Percentiles rank a stretch among this genome's conserved stretches.
phyloP scores from a whole-genome alignment of 2,113 vertebrate species.

The Gallinago media region DNA sequence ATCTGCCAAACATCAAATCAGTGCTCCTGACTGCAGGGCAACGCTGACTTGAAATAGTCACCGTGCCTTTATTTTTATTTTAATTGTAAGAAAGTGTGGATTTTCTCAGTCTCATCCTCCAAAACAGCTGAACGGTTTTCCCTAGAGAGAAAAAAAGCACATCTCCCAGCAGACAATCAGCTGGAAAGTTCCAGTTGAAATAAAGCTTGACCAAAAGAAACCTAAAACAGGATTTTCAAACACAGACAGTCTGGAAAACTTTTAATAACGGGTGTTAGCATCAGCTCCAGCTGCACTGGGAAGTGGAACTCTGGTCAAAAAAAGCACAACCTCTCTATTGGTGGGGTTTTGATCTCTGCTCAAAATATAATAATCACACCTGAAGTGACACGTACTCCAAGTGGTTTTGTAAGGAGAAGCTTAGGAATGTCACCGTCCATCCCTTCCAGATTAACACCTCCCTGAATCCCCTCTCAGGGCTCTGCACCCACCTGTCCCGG shows the following conservation, averaged over 20 bases:
- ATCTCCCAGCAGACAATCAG: background rate
- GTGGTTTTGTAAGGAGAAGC: too few relatives aligned
- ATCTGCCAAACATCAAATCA: background rate
- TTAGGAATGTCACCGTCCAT: background rate
- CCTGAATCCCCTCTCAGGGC: background rate
- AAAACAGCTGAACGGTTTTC: background rate
- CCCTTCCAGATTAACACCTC: background rate
- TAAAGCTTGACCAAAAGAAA: background rate
- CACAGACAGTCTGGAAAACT: background rate
- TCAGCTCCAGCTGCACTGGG: background rate
- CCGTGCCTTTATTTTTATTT: background rate
- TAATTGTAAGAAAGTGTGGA: background rate
- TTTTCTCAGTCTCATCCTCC: background rate
- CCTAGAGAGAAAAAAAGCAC: background rate
- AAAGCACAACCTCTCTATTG: background rate
- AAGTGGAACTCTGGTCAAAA: background rate
- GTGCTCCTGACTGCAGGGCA: background rate
- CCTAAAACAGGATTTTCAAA: background rate
- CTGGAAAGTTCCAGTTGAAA: background rate
- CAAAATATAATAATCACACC: background rate
- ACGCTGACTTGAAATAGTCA: background rate
- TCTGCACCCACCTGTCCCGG: background rate
- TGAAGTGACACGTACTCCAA: background rate
- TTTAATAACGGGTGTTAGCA: background rate
- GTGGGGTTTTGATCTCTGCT: background rate